Evolutionary conservation across 1,140 invertebrate species (phyloP).

Genomic region (Conus betulinus): DNA sequence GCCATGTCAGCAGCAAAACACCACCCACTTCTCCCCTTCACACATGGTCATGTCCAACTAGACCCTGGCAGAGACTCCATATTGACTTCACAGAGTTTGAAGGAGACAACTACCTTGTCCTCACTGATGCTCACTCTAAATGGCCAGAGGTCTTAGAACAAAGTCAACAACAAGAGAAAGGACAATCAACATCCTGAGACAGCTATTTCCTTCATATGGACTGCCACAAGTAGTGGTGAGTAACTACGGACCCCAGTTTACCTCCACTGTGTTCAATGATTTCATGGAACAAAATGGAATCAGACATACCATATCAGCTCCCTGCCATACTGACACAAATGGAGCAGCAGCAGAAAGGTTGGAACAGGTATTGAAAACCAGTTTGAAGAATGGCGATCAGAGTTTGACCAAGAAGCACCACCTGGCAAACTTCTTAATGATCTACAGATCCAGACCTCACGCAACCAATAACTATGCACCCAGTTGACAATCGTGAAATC

Average conservation of each 20-base stretch:
- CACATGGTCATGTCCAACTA: slow-evolving; percentile 50
- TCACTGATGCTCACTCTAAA: slow-evolving; percentile 76
- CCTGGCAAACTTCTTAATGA: background rate
- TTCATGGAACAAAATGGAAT: slow-evolving; percentile 63
- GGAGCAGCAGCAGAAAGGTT: slow-evolving; percentile 46
- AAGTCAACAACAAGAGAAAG: slow-evolving; percentile 36
- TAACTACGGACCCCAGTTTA: slow-evolving; percentile 73
- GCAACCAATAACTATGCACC: background rate
- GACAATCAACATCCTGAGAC: slow-evolving; percentile 41
- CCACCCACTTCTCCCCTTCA: slow-evolving; percentile 43
- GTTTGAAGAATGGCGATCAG: background rate
- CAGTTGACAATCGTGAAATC: background rate
- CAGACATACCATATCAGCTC: slow-evolving; percentile 47
- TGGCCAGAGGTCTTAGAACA: slow-evolving; percentile 76
- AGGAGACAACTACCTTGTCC: slow-evolving; percentile 43
- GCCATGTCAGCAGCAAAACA: slow-evolving; percentile 70
- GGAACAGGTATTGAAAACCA: slow-evolving; percentile 47
- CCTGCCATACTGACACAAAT: slow-evolving; percentile 33
- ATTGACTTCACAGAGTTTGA: no score
- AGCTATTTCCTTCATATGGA: slow-evolving; percentile 48
- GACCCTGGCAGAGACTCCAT: background rate
- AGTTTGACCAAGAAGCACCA: background rate
- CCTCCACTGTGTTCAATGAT: slow-evolving; percentile 60
- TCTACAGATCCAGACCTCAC: background rate
- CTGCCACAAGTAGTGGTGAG: slow-evolving; percentile 59